phyloP scores from a whole-genome alignment of 2,888 invertebrate genomes.

The Cantharis flavilabris region DNA sequence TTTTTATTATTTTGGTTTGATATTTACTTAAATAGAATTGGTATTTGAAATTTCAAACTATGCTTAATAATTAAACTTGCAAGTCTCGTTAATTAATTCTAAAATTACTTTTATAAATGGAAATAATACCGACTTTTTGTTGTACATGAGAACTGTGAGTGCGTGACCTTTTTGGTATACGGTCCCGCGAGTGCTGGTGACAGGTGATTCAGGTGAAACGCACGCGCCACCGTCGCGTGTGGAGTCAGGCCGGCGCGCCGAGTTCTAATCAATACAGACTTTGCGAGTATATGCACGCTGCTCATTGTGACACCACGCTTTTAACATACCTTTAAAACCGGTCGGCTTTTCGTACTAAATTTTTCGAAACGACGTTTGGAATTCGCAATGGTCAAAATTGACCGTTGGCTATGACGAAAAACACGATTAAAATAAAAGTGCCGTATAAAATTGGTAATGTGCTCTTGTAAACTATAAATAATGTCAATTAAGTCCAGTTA shows the following conservation, averaged over 20 bases:
- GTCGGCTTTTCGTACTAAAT: background rate
- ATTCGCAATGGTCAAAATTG: background rate
- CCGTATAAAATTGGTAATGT: background rate
- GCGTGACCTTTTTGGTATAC: slow-evolving; percentile 29
- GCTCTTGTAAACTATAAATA: background rate
- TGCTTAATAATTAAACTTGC: background rate
- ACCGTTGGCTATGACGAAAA: background rate
- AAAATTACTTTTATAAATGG: background rate
- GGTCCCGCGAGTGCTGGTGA: slow-evolving; percentile 49
- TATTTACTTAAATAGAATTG: background rate
- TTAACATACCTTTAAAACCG: slow-evolving; percentile 23
- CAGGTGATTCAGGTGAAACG: slow-evolving; percentile 57
- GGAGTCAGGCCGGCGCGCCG: slow-evolving; percentile 53
- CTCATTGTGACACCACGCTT: slow-evolving; percentile 49
- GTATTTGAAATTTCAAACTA: too few relatives aligned
- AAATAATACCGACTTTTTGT: background rate
- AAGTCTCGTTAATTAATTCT: background rate
- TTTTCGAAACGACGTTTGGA: background rate
- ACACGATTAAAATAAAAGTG: background rate
- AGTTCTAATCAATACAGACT: slow-evolving; percentile 42
- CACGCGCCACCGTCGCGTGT: slow-evolving; percentile 57
- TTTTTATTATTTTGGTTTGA: background rate
- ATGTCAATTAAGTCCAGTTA: background rate
- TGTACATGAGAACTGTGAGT: slow-evolving; percentile 8
- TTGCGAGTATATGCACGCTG: slow-evolving; percentile 57